Conservation (phyloP, 1,140 invertebrate genomes). For the Proctacanthus coquilletti region DNA sequence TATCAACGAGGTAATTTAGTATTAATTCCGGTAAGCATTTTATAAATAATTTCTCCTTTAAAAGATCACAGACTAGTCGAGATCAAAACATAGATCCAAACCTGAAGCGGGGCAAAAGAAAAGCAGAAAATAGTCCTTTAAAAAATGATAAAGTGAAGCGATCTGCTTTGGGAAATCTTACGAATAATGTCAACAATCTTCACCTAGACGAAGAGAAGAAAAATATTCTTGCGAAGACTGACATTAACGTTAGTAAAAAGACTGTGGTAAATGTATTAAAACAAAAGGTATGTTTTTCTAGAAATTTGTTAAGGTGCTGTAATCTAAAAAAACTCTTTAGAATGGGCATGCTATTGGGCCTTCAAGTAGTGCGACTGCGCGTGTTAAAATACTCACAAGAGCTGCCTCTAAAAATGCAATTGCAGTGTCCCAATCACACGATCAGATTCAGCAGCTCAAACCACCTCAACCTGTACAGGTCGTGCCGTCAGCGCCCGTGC, state of each 20-base stretch:
- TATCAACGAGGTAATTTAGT: constrained; percentile 23
- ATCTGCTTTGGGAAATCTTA: constrained; percentile 49
- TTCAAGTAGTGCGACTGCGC: not conserved
- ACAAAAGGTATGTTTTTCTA: too few relatives aligned
- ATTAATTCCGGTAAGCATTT: not conserved
- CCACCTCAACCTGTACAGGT: not conserved
- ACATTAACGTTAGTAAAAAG: not conserved
- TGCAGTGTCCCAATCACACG: too few relatives aligned
- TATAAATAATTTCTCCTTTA: not conserved
- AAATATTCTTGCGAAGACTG: constrained; percentile 4
- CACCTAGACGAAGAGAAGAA: constrained; percentile 7
- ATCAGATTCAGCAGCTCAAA: not conserved
- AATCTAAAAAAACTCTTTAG: too few relatives aligned
- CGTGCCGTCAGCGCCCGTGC: too few relatives aligned
- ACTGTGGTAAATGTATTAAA: too few relatives aligned
- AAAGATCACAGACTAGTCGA: constrained; percentile 20
- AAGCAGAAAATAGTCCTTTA: constrained; percentile 26
- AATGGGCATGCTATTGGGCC: too few relatives aligned
- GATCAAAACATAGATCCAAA: constrained; percentile 20
- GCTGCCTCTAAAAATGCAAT: not conserved
- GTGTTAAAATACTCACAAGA: not conserved
- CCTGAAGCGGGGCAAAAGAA: constrained; percentile 24
- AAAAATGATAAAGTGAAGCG: constrained; percentile 36
- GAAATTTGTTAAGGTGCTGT: too few relatives aligned
- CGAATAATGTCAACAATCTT: constrained; percentile 35